Evolutionary conservation across 2,797 vertebrate species (phyloP).

Genomic region (Microhierax caerulescens): DNA sequence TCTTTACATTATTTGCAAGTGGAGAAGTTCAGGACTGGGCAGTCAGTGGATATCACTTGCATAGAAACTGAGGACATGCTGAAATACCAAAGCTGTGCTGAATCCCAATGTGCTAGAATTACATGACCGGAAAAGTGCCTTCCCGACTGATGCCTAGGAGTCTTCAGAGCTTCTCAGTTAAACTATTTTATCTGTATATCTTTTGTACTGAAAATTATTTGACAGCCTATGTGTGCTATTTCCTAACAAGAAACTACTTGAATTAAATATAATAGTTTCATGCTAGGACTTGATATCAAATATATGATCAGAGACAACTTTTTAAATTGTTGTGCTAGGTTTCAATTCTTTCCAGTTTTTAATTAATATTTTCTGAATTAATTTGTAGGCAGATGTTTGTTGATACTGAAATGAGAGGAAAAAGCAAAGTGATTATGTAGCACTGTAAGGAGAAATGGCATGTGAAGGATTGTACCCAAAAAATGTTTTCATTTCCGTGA

Average conservation of each 20-base stretch:
- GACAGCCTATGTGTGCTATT: conserved; percentile 12
- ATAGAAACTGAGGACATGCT: conserved; percentile 72
- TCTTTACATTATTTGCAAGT: conserved; percentile 87
- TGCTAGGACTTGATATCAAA: conserved; percentile 33
- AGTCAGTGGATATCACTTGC: conserved; percentile 71
- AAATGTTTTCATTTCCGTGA: background rate
- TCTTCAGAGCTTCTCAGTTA: conserved; percentile 26
- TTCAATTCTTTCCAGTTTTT: conserved; percentile 13
- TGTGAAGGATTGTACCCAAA: background rate
- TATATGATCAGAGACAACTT: background rate
- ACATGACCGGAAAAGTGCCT: conserved; percentile 73
- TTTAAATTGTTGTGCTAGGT: background rate
- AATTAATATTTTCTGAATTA: conserved; percentile 35
- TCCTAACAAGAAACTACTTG: conserved; percentile 34
- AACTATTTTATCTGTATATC: conserved; percentile 36
- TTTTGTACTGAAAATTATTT: conserved; percentile 59
- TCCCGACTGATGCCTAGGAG: conserved; percentile 44
- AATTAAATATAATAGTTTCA: conserved; percentile 27
- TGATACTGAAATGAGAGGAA: conserved; percentile 9
- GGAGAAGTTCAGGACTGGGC: conserved; percentile 93
- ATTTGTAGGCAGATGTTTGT: conserved; percentile 21
- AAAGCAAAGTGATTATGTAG: background rate
- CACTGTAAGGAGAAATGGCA: background rate
- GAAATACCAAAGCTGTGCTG: conserved; percentile 19
- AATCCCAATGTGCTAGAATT: conserved; percentile 42